Evolutionary conservation across 2,113 vertebrate species (phyloP), one percentile per base, ranked within the genome.

Genomic region (Sinosuthora webbiana): DNA sequence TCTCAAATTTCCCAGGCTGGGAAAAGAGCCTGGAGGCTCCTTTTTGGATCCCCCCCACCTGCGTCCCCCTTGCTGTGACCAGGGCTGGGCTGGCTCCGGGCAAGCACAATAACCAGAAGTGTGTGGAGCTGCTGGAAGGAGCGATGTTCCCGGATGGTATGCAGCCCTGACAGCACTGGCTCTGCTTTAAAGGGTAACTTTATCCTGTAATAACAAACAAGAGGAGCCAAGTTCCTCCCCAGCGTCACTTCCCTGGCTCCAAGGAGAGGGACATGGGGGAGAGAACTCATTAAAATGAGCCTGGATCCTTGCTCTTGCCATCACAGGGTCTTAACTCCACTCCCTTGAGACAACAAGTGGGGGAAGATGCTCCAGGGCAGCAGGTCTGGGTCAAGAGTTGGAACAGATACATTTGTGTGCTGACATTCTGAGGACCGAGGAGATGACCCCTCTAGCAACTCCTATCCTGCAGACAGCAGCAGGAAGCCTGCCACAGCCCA

Each of bases 131-230:
- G 13, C 17, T 59, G 88, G 92, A 93, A 83, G 87, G 45, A 91
- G 71, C 6, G 28, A 91, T 83, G 90, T 95, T 93, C 96, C 49
- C 4, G 5, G 67, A 69, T 86, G 92, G 93, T 69, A 90, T 78
- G 96, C 56, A 47, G 87, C 93, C 74, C 85, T 76, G 91, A 96
- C 81, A 94, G 89, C 70, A 84, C 87, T 95, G 95, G 93, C 93
- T 90, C 85, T 17, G 85, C 92, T 96, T 94, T 90, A 96, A 97
- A 95, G 94, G 31, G 85, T 77, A 96, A 96, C 88, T 96, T 95
- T 83, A 95, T 92, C 92, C 90, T 93, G 67, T 50, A 88, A 97
- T 90, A 96, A 96, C 73, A 96, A 96, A 95, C 79, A 81, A 85
- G 68, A 78, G 87, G 52, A 86, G 92, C 92, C 94, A 94, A 95